These are phyloP conservation scores for Taeniopygia guttata DNA, from an alignment of 2,797 vertebrate genomes.

Conservation along the genomic window DNA sequence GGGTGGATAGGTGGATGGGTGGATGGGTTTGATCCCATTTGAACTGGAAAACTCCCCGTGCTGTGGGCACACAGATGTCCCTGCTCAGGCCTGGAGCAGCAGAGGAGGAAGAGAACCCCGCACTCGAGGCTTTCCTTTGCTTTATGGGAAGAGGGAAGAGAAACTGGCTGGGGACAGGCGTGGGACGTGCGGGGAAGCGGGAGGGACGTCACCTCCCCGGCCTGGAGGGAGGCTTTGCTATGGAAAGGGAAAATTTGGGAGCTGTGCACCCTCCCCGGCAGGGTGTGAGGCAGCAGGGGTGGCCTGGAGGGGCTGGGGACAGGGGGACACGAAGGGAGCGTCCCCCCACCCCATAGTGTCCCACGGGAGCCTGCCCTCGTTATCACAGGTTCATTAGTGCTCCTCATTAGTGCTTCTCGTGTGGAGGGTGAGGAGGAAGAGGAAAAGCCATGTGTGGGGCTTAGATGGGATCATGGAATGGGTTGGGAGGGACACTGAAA, in stretches of 20 bases:
- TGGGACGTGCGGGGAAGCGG: not conserved
- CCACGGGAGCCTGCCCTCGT: rapidly evolving
- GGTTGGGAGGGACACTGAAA: too few species aligned
- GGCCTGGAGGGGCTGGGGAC: not conserved
- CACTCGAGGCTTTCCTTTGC: not conserved
- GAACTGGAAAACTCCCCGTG: not conserved
- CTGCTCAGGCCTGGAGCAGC: not conserved
- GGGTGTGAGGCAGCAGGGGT: rapidly evolving
- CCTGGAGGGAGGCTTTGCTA: not conserved
- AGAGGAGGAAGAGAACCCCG: not conserved
- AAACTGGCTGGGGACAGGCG: not conserved
- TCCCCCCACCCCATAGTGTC: not conserved
- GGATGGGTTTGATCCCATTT: not conserved
- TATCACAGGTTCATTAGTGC: rapidly evolving
- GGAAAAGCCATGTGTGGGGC: rapidly evolving
- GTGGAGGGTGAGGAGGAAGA: not conserved
- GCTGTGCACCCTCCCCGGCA: not conserved
- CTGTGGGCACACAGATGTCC: not conserved
- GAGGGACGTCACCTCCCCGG: not conserved
- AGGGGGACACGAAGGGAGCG: rapidly evolving
- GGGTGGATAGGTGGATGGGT: too few species aligned
- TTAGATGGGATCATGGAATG: not conserved
- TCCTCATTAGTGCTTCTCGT: too few species aligned
- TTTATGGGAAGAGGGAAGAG: slow-evolving; percentile 52
- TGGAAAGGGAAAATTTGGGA: not conserved